Evolutionary conservation across 2,888 invertebrate genomes (phyloP).

Genomic region (Tenthredo livida): DNA sequence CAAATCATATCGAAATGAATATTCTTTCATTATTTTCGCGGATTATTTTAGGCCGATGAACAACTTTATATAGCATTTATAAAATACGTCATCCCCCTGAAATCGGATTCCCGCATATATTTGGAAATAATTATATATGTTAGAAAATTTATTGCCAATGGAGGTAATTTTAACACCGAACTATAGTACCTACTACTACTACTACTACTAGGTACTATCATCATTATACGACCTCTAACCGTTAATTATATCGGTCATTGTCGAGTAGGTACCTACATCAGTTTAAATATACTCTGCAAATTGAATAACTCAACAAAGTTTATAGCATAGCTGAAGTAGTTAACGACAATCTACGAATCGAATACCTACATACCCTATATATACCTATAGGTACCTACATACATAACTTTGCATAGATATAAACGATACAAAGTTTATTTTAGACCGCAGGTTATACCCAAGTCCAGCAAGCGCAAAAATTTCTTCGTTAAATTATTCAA

Average conservation of each 20-base stretch:
- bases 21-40: too few relatives aligned
- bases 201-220: too few relatives aligned
- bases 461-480: neutral
- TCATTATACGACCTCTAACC: neutral
- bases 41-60: too few relatives aligned
- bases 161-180: neutral
- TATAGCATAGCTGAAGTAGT: neutral
- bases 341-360: neutral
- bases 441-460: neutral
- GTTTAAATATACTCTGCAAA: neutral
- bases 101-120: too few relatives aligned
- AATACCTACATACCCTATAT: neutral
- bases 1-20: too few relatives aligned
- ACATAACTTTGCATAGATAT: neutral
- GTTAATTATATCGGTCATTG: slow-evolving; percentile 9
- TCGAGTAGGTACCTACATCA: neutral
- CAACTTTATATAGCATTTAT: too few relatives aligned
- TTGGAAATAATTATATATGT: neutral
- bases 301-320: slow-evolving; percentile 4
- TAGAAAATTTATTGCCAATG: neutral
- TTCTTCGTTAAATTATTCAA: slow-evolving; percentile 10
- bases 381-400: neutral
- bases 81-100: too few relatives aligned
- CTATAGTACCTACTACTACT: neutral
- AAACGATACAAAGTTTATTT: neutral